Base-by-base conservation (phyloP, 2,888 invertebrate species). In the Arrhopalites spinosus region DNA sequence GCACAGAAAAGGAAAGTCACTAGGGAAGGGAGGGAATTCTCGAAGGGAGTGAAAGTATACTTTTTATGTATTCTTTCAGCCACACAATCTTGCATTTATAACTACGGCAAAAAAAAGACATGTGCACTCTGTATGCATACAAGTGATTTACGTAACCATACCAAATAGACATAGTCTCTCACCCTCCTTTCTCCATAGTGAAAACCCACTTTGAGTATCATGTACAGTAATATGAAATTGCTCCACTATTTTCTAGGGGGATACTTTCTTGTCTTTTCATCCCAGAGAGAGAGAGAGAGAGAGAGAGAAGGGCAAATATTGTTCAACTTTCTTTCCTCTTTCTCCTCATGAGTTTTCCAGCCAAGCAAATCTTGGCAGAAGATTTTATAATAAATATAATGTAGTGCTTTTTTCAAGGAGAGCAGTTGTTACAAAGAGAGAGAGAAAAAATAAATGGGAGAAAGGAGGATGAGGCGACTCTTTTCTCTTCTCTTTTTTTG, bases 361-460 rank as follows among this genome's bases (percentile, higher is more conserved):
- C 30, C 63, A 29, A 3, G 43, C 8, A 66, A 66, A 66, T 43
- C 45, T 66, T 36, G 66, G 66, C 66, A 45, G 11, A 45, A 45
- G 45, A 66, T 66, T 66, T 66, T 43, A 64, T 64, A 64, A 64
- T 64, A 64, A 64, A 64, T 64, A 64, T 59, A 59, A 59, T 59
- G 59, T 59, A 59, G 36, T 64, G 36, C 63, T 36, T 43, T 20
- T 30, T 36, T 64, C 43, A 30, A 30, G 2, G 20, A 64, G 64
- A 43, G 36, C 23, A 23, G 11, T 36, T 64, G 25, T n/a, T 64
- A 15, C 36, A 64, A 8, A 23, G 17, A 64, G 2, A 17, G 29
- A 64, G 64, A 64, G 64, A 29, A 13, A 61, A 64, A n/a, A 63
- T 3, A 13, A 63, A 25, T n/a, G 43, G 20, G 66, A 17, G 43